phyloP scores from a whole-genome alignment of 2,113 vertebrate genomes.

The Solea senegalensis region DNA sequence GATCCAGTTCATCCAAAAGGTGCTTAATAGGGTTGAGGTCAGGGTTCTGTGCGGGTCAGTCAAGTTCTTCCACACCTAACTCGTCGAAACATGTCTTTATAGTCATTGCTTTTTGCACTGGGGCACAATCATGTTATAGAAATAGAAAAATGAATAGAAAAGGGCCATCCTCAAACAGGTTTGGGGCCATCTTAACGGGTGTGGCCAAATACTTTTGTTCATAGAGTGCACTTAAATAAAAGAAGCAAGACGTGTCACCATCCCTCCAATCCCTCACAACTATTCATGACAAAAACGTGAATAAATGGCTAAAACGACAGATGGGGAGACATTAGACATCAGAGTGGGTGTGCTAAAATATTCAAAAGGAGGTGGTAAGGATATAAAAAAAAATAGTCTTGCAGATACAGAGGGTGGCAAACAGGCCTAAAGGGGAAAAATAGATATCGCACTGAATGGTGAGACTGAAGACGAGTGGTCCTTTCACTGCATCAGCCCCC shows the following conservation, averaged over 20 bases:
- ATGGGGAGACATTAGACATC: background rate
- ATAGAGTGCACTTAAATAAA: background rate
- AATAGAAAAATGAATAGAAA: too few relatives aligned
- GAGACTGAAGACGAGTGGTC: conserved; percentile 16
- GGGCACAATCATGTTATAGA: too few relatives aligned
- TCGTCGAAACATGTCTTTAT: too few relatives aligned
- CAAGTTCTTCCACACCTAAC: too few relatives aligned
- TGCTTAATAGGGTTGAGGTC: too few relatives aligned
- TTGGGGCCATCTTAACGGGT: too few relatives aligned
- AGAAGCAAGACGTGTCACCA: background rate
- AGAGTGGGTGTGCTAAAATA: conserved; percentile 20
- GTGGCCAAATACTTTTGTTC: background rate
- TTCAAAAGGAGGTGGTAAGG: conserved; percentile 11
- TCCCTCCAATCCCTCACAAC: conserved; percentile 7
- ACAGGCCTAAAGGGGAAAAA: background rate
- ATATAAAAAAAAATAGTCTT: background rate
- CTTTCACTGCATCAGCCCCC: conserved; percentile 26
- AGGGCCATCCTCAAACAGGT: too few relatives aligned
- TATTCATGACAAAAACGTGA: conserved; percentile 6
- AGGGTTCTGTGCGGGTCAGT: too few relatives aligned
- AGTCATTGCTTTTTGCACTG: too few relatives aligned
- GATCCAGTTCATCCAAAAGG: too few relatives aligned
- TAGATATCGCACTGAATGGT: background rate
- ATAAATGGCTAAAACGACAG: background rate
- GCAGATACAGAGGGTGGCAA: background rate